Percentiles rank a stretch among this genome's conserved stretches.
Evolutionary conservation across 2,888 invertebrate genomes (phyloP).

Genomic region (Eristalis tenax): DNA sequence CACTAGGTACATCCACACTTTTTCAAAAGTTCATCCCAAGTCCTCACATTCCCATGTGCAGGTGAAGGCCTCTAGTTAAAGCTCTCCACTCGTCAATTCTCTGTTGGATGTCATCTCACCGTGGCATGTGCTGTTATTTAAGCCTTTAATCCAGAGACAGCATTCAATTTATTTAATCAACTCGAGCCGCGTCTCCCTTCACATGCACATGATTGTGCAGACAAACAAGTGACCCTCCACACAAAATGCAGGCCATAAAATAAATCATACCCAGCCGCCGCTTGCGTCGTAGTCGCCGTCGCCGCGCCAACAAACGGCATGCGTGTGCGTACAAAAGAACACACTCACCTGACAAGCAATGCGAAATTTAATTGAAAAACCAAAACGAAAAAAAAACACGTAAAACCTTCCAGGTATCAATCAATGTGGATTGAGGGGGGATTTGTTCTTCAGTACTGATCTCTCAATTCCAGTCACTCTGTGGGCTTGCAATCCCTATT

Average conservation of each 20-base stretch:
- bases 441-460: not conserved
- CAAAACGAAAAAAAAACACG: not conserved
- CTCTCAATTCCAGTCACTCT: conserved; percentile 1
- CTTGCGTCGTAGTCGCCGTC: not conserved
- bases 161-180: not conserved
- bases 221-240: not conserved
- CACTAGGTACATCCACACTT: too few relatives aligned
- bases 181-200: not conserved
- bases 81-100: not conserved
- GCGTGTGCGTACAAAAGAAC: not conserved
- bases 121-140: not conserved
- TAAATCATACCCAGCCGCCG: not conserved
- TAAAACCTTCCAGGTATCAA: not conserved
- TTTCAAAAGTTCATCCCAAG: too few relatives aligned
- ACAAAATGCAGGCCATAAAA: not conserved
- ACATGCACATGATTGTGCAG: not conserved
- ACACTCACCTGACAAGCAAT: not conserved
- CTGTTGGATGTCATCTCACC: not conserved
- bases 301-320: not conserved
- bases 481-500: not conserved
- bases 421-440: not conserved
- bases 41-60: too few relatives aligned
- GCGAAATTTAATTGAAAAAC: not conserved
- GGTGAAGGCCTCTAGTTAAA: not conserved
- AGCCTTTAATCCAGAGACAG: not conserved